Base-by-base conservation (phyloP, 92 coral and sea anemone genomes). In the Desmophyllum pertusum region DNA sequence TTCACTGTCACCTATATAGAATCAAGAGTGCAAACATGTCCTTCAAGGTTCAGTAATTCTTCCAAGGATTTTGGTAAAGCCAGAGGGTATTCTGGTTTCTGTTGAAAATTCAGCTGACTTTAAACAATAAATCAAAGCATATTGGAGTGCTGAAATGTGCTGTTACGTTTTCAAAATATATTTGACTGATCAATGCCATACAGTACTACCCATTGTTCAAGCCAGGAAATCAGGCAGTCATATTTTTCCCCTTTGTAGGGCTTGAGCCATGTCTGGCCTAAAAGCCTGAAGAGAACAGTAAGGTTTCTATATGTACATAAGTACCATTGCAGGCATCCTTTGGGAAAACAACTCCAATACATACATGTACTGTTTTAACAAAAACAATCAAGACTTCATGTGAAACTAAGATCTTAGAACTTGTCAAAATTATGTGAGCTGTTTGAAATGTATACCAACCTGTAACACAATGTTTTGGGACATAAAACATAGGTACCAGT, bases 1-100 rank as follows among this genome's bases (percentile, higher is more conserved):
- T 21, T 84, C 97, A 91, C 91, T 88, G 4, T 67, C 90, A 73
- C 86, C 84, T 80, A 51, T 39, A 63, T 5, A 69, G 25, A 52
- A 59, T 41, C 40, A 39, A 78, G n/a, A n/a, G 37, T 18, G 31
- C 4, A 19, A 4, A 30, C 30, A 3, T 18, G 27, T 18, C n/a
- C 6, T 73, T 50, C 17, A 59, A 10, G 33, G 15, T 27, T 48
- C 2, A 48, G 65, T 27, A 23, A n/a, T 25, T 59, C 65, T n/a
- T n/a, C 6, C 64, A 21, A 21, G n/a, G n/a, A n/a, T n/a, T n/a
- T n/a, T n/a, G n/a, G n/a, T n/a, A n/a, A n/a, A n/a, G n/a, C n/a
- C n/a, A n/a, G n/a, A n/a, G n/a, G n/a, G n/a, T n/a, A n/a, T n/a
- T n/a, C n/a, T n/a, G n/a, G 61, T 21, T 21, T 17, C 27, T 19